A percentile compares a stretch with the other conserved stretches of the same genome.
Evolutionary conservation across 2,797 vertebrate species (phyloP).

Genomic region (Phoxinus dragarum): DNA sequence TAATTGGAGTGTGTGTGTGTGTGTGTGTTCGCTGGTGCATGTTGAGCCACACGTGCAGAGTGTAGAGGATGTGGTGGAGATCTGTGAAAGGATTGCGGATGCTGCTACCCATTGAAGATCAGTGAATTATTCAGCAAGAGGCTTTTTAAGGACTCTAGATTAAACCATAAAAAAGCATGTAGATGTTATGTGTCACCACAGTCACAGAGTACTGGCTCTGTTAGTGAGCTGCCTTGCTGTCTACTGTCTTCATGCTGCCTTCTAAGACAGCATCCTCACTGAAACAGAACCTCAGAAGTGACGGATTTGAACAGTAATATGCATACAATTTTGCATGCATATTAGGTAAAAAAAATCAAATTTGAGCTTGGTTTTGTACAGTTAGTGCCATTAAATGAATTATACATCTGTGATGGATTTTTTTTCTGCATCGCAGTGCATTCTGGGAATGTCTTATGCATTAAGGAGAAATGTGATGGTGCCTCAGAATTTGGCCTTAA

Average conservation of each 20-base stretch:
- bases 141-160: slow-evolving; percentile 33
- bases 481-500: not conserved
- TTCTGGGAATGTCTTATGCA: slow-evolving; percentile 8
- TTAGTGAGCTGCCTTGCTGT: not conserved
- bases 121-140: slow-evolving; percentile 50
- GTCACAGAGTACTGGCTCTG: slow-evolving; percentile 17
- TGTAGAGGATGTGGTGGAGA: slow-evolving; percentile 6
- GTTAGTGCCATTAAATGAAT: not conserved
- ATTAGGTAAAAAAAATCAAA: too few relatives aligned
- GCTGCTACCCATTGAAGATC: slow-evolving; percentile 27
- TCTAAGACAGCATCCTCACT: not conserved
- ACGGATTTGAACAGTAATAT: not conserved
- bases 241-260: not conserved
- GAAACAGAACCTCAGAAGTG: not conserved
- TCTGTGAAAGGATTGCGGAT: slow-evolving; percentile 16
- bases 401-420: not conserved
- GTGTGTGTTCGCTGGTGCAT: not conserved
- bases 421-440: not conserved
- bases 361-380: not conserved
- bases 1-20: not conserved
- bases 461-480: not conserved
- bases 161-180: slow-evolving; percentile 10
- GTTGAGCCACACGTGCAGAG: slow-evolving; percentile 1
- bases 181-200: slow-evolving; percentile 12
- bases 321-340: not conserved